phyloP scores from a whole-genome alignment of 1,140 invertebrate species.

The Adoxophyes honmai region DNA sequence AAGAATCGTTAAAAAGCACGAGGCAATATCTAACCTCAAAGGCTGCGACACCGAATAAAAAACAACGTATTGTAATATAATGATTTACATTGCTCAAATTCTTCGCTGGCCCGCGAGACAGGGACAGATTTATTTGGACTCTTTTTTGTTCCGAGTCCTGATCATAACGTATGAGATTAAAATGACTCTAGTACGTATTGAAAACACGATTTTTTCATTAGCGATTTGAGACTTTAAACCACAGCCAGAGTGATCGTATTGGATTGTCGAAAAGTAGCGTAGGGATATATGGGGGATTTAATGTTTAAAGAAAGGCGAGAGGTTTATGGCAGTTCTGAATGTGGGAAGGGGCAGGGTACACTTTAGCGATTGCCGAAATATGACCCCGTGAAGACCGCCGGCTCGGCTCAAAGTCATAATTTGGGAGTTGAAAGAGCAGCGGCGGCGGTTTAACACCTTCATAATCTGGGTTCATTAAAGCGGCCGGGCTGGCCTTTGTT shows the following conservation, averaged over 20 bases:
- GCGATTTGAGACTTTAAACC: constrained; percentile 40
- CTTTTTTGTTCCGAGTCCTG: constrained; percentile 58
- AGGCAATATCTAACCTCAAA: constrained; percentile 40
- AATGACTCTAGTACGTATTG: constrained; percentile 41
- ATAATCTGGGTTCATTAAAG: constrained; percentile 75
- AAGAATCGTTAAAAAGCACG: constrained; percentile 20
- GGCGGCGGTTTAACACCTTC: constrained; percentile 72
- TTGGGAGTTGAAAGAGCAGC: constrained; percentile 71
- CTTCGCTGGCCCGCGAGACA: constrained; percentile 42
- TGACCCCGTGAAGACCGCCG: constrained; percentile 64
- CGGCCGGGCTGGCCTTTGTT: constrained; percentile 66
- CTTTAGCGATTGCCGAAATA: constrained; percentile 71
- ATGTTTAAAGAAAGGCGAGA: constrained; percentile 52
- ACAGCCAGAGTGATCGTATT: constrained; percentile 48
- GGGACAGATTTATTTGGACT: constrained; percentile 59
- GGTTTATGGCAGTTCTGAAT: constrained; percentile 32
- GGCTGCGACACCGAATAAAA: constrained; percentile 42
- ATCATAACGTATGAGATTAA: constrained; percentile 66
- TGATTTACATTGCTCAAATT: constrained; percentile 70
- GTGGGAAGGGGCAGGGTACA: constrained; percentile 44
- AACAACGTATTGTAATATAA: constrained; percentile 62
- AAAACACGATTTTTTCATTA: constrained; percentile 29
- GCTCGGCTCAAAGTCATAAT: constrained; percentile 62
- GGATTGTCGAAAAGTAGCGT: constrained; percentile 2
- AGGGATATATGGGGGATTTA: constrained; percentile 34